Conservation (phyloP, 2,888 invertebrate species). For the Cantharis rufa region DNA sequence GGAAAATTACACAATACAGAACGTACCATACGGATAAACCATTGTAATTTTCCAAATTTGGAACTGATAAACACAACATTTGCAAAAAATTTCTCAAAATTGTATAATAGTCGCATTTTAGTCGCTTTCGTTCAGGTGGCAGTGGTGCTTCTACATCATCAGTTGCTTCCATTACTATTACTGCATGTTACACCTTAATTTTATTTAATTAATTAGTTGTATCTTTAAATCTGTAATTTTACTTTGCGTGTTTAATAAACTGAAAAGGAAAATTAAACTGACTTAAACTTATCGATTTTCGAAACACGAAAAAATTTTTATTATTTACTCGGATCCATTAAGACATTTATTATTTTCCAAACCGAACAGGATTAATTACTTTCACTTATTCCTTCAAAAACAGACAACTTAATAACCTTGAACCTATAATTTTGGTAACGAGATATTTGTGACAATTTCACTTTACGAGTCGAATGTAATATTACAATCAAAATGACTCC, state of each 20-base stretch:
- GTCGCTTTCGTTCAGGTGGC: not conserved
- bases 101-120: not conserved
- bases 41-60: constrained; percentile 20
- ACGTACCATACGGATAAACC: constrained; percentile 22
- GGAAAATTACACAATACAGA: not conserved
- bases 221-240: not conserved
- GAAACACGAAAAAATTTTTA: not conserved
- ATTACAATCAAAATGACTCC: too few relatives aligned
- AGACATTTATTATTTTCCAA: not conserved
- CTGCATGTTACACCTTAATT: not conserved
- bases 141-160: not conserved
- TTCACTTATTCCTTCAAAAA: not conserved
- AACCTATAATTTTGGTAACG: not conserved
- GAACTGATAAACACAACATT: constrained; percentile 16
- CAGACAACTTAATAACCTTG: not conserved
- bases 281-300: not conserved
- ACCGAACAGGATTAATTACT: not conserved
- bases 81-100: not conserved
- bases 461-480: not conserved
- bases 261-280: not conserved
- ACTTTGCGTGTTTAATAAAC: not conserved
- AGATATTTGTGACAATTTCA: not conserved
- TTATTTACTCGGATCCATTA: too few relatives aligned
- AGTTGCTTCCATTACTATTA: not conserved
- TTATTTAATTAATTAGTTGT: not conserved